phyloP scores from a whole-genome alignment of 2,888 invertebrate species.

The Polylopha cassiicola region DNA sequence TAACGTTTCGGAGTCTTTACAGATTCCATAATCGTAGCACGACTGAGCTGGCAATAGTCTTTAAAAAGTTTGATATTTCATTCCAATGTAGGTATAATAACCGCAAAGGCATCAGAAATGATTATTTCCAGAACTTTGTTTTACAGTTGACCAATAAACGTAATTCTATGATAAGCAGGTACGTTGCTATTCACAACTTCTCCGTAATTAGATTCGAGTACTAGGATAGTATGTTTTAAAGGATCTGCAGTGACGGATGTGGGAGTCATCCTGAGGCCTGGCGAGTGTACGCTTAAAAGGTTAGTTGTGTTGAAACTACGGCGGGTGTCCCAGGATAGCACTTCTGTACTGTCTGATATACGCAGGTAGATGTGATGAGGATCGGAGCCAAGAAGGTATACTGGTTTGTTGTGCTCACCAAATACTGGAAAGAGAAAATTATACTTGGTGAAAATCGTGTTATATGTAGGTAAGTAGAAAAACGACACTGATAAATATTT shows the following conservation, averaged over 20 bases:
- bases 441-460: conserved; percentile 2
- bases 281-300: conserved; percentile 70
- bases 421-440: conserved; percentile 40
- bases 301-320: conserved; percentile 56
- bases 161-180: conserved; percentile 52
- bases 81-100: neutral
- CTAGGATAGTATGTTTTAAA: conserved; percentile 68
- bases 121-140: neutral
- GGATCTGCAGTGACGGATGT: conserved; percentile 76
- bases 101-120: neutral
- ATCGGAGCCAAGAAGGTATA: conserved; percentile 48
- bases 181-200: conserved; percentile 73
- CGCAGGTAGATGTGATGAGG: conserved; percentile 62
- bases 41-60: too few species aligned
- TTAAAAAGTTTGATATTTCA: too few species aligned
- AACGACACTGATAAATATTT: too few species aligned
- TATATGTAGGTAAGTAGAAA: too few species aligned
- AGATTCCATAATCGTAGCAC: too few species aligned
- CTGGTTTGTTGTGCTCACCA: conserved; percentile 43
- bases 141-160: conserved; percentile 39
- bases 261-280: conserved; percentile 66
- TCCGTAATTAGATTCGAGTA: conserved; percentile 79
- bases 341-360: conserved; percentile 73
- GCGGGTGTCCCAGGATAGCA: conserved; percentile 77
- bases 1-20: too few species aligned